phyloP scores from a whole-genome alignment of 1,140 invertebrate species.

The Platyura marginata region DNA sequence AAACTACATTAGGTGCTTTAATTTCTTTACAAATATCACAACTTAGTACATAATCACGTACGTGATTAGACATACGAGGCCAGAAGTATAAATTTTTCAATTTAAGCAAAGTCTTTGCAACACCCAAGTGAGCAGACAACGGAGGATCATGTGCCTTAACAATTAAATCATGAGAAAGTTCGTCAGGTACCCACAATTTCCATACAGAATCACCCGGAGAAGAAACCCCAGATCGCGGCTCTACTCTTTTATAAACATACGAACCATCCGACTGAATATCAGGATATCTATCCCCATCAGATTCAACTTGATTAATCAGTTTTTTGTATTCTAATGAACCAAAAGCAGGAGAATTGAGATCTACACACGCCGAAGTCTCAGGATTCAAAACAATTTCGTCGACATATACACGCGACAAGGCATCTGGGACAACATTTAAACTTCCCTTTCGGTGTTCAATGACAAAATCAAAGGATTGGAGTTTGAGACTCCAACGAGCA shows the following conservation, averaged over 20 bases:
- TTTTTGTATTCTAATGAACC: too few relatives aligned
- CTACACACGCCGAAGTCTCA: too few relatives aligned
- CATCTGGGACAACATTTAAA: background rate
- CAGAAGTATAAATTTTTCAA: conserved; percentile 2
- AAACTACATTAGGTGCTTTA: conserved; percentile 2
- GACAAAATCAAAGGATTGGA: conserved; percentile 9
- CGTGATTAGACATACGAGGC: background rate
- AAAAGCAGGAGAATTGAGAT: too few relatives aligned
- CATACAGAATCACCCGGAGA: too few relatives aligned
- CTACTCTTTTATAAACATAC: too few relatives aligned
- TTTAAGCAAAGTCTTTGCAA: conserved; percentile 4
- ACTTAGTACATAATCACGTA: background rate
- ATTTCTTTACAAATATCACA: conserved; percentile 3
- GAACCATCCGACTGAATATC: too few relatives aligned
- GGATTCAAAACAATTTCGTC: too few relatives aligned
- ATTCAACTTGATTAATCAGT: too few relatives aligned
- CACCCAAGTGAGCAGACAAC: background rate
- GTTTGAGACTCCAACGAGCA: conserved; percentile 14
- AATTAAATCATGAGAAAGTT: background rate
- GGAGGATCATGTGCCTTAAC: background rate
- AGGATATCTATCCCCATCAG: too few relatives aligned
- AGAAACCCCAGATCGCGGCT: too few relatives aligned
- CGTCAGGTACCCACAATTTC: conserved; percentile 4
- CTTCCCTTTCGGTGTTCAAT: conserved; percentile 3
- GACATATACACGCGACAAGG: too few relatives aligned